phyloP scores from a whole-genome alignment of 2,888 invertebrate genomes.

The Periphyllus acericola region DNA sequence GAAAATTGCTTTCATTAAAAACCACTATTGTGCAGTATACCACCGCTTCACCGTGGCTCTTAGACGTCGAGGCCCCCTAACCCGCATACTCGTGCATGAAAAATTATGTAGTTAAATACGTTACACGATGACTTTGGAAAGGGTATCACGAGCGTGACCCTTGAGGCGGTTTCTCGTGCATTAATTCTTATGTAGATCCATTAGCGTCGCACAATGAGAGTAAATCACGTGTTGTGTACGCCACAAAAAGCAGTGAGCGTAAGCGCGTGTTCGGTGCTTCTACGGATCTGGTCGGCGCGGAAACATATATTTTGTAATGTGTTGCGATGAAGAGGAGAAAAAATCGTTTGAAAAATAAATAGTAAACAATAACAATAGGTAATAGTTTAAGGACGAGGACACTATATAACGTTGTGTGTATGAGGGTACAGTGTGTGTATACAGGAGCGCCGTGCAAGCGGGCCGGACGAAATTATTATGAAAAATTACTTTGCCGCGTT shows the following conservation, averaged over 20 bases:
- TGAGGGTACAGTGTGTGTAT: neutral
- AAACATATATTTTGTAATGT: neutral
- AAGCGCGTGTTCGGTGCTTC: neutral
- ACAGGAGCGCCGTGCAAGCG: neutral
- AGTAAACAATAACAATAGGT: slow-evolving; percentile 13
- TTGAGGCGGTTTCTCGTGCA: slow-evolving; percentile 28
- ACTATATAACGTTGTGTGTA: neutral
- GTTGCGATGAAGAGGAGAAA: neutral
- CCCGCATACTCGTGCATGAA: slow-evolving; percentile 49
- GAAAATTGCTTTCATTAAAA: slow-evolving; percentile 55
- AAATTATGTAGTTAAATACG: slow-evolving; percentile 40
- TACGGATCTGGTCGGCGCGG: slow-evolving; percentile 13
- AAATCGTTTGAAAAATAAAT: slow-evolving; percentile 32
- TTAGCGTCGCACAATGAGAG: slow-evolving; percentile 37
- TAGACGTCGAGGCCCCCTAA: neutral
- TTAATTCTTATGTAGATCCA: slow-evolving; percentile 43
- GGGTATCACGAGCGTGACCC: slow-evolving; percentile 55
- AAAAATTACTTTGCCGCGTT: slow-evolving; percentile 32
- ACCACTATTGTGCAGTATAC: slow-evolving; percentile 32
- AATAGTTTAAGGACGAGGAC: neutral
- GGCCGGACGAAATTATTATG: slow-evolving; percentile 30
- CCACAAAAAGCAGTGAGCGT: neutral
- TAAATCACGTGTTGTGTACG: slow-evolving; percentile 48
- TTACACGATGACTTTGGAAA: slow-evolving; percentile 40
- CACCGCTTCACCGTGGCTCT: neutral